Base-by-base conservation (phyloP, 2,888 invertebrate genomes). In the Marronus borbonicus region DNA sequence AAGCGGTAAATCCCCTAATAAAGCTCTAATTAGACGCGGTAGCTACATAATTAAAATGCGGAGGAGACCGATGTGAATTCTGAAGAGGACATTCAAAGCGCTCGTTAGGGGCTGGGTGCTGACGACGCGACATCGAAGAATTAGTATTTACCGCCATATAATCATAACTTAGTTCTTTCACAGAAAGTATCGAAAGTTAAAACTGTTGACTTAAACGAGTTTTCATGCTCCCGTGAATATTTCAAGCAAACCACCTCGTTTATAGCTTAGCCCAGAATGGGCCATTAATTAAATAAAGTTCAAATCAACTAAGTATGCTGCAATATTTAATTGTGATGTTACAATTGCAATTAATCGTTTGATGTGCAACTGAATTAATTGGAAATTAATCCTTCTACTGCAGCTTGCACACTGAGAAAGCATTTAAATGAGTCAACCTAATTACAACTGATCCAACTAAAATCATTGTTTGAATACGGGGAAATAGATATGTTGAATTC, bases 21-120 rank as follows among this genome's bases (percentile, higher is more conserved):
- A 72, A 72, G n/a, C 44, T 20, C 70, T 70, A 70, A 70, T 70
- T 70, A 70, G 65, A 55, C 14, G 52, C 70, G 10, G 36, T 52
- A 58, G 72, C 60, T 49, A 14, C 44, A 39, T 60, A 39, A 72
- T 60, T 72, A 60, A 72, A 70, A 10, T n/a, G 44, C 24, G 20
- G 36, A 70, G 49, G 31, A 39, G 17, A 17, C 36, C 10, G 49
- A 52, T 24, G 20, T 44, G 72, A 24, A 14, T 10, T 20, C 20
- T 36, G 10, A n/a, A 39, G 58, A 72, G 58, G 55, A 72, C 44
- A 31, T 60, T 72, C 20, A 17, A 20, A 72, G 44, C 60, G 60
- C 24, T 20, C 44, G 3, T 10, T 4, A 20, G 17, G 17, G 72
- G 14, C 52, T 49, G 39, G 58, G 36, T 20, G 44, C 17, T 14